These are phyloP conservation scores for Eremophila alpestris DNA, from an alignment of 2,797 vertebrate species.

Conservation along the genomic window DNA sequence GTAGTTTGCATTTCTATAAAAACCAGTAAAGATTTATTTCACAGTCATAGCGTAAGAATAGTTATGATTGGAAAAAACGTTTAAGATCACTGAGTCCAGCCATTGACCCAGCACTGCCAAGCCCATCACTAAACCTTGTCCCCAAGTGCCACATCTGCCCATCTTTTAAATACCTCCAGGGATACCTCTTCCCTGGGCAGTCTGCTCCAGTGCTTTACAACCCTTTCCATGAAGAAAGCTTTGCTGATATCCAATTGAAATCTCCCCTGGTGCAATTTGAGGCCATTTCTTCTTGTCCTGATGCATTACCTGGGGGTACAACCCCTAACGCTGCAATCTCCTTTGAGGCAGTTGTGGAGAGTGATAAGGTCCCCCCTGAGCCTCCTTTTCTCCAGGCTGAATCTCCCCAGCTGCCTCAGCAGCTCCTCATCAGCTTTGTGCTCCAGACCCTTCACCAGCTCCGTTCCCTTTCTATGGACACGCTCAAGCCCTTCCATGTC, in stretches of 20 bases:
- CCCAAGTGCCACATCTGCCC: neutral
- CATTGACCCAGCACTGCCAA: neutral
- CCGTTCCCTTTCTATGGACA: rapidly evolving
- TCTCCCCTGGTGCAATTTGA: neutral
- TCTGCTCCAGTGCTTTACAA: neutral
- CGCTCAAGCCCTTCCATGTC: rapidly evolving
- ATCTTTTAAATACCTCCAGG: neutral
- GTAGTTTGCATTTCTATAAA: neutral
- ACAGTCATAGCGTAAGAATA: neutral
- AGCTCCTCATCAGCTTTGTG: rapidly evolving
- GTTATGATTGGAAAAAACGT: neutral
- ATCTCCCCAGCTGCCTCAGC: neutral
- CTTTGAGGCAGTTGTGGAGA: neutral
- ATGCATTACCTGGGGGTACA: neutral
- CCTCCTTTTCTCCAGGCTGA: neutral
- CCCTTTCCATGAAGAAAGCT: neutral
- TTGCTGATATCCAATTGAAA: neutral
- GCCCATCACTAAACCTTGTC: neutral
- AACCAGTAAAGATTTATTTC: neutral
- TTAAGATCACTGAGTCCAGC: neutral
- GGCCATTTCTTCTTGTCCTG: neutral
- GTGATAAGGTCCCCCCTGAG: rapidly evolving
- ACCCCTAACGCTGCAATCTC: rapidly evolving
- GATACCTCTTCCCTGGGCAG: neutral
- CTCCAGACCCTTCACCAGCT: neutral